A percentile compares a stretch with the other conserved stretches of the same genome.
Evolutionary conservation across 2,113 vertebrate species (phyloP).

Genomic region (Osmerus eperlanus): DNA sequence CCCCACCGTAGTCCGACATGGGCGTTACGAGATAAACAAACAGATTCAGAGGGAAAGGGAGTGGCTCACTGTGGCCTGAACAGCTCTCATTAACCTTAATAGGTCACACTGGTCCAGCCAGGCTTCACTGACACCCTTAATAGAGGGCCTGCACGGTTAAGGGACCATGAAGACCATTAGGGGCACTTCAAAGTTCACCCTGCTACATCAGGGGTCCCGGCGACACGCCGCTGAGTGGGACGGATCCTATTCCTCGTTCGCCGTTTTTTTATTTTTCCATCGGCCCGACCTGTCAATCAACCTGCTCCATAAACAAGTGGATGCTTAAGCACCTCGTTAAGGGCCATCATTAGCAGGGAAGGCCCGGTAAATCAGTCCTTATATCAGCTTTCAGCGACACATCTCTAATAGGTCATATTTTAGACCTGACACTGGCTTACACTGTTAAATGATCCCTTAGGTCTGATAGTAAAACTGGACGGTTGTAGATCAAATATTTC

Average conservation of each 20-base stretch:
- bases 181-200: slow-evolving; percentile 70
- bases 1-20: too few species aligned
- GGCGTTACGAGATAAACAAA: slow-evolving; percentile 57
- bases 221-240: slow-evolving; percentile 50
- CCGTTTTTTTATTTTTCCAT: slow-evolving; percentile 54
- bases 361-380: slow-evolving; percentile 58
- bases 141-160: slow-evolving; percentile 60
- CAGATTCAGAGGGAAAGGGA: slow-evolving; percentile 50
- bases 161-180: slow-evolving; percentile 71
- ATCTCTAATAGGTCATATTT: slow-evolving; percentile 82
- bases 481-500: slow-evolving; percentile 42
- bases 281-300: slow-evolving; percentile 53
- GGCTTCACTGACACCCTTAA: slow-evolving; percentile 68
- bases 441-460: slow-evolving; percentile 53
- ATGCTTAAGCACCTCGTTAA: slow-evolving; percentile 62
- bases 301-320: slow-evolving; percentile 60
- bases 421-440: slow-evolving; percentile 52
- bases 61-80: slow-evolving; percentile 53
- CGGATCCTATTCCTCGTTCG: slow-evolving; percentile 62
- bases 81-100: slow-evolving; percentile 68
- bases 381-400: slow-evolving; percentile 80
- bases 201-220: slow-evolving; percentile 45
- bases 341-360: slow-evolving; percentile 53
- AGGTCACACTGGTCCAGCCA: slow-evolving; percentile 64
- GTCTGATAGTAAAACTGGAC: slow-evolving; percentile 38